Base-by-base conservation (phyloP, 2,888 invertebrate species). In the Torymus tubicola region DNA sequence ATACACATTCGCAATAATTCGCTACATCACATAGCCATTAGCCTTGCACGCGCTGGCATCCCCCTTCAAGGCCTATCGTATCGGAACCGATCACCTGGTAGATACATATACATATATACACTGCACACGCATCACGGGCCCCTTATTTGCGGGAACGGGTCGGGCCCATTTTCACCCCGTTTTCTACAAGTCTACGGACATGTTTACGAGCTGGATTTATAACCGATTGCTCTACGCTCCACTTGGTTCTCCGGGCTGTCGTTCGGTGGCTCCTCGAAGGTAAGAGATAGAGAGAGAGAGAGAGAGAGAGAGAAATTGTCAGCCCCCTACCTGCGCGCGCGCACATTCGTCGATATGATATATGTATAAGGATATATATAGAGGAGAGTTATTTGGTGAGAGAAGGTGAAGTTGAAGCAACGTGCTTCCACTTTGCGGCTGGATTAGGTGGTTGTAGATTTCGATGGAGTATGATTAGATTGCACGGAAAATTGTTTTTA, bases 151-250 rank as follows among this genome's bases (percentile, higher is more conserved):
- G 58, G 63, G 52, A 68, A 61, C 53, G 61, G 24, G 21, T 69
- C 58, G 57, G 79, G 55, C 75, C 88, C 88, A 89, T 89, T 89
- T 89, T 89, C 89, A 89, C 89, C 88, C 89, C 87, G 87, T 89
- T 89, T 88, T 84, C 86, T 85, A 89, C 89, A 89, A 89, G 89
- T 86, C 87, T 88, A 89, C 88, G 75, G 89, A 89, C 89, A 89
- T 89, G 86, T 89, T 89, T 89, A 89, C 87, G 89, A 88, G 83
- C 86, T 78, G 81, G 84, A 89, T 89, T 89, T 89, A 89, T 89
- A 87, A 85, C 85, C 84, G 80, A 86, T 86, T 83, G 83, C 73
- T 81, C 69, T 74, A 63, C 83, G 86, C 84, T 83, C 83, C 83
- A 82, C 83, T 81, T 80, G 82, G 72, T 78, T 69, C 63, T 63